Evolutionary conservation across 2,888 invertebrate genomes (phyloP), one percentile per base, ranked within the genome.

Genomic region (Campoletis raptor): DNA sequence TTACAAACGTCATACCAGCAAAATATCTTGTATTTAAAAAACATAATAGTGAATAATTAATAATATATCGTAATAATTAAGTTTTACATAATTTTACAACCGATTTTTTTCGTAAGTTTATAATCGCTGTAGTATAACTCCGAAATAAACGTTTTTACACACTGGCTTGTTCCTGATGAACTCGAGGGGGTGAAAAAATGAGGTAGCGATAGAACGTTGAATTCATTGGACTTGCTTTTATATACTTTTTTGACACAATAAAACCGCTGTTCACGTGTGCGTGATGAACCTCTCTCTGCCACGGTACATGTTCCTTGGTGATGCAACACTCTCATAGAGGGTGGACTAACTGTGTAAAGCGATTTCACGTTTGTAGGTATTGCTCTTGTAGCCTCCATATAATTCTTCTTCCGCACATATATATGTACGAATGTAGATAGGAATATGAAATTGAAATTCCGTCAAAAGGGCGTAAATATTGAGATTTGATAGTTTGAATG

Each of bases 201-300:
- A 88, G 89, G 88, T 87, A 88, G 83, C 87, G 86, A 86, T 83
- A 88, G 88, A 87, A 88, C 90, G 90, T 86, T 88, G 89, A 89
- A 54, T 57, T 54, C 89, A 91, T 91, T 90, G 90, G 45, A 30
- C 48, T 69, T 69, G 40, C 15, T 45, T 30, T 15, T 91, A 93
- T 92, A 93, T 30, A 30, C 30, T 30, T 92, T 93, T 93, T 92
- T 91, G 92, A 93, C 92, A 93, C 92, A 91, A 92, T 93, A 92
- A 92, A 93, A 93, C 91, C 91, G 88, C 89, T 90, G 89, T 70
- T 83, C 80, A 66, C 87, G 90, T 91, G 90, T 91, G 90, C 90
- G 90, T 92, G 90, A 87, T 89, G 89, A 90, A 89, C 89, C 80
- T 84, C 64, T 21, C 36, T n/a, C n/a, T 18, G 36, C 48, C 67